These are phyloP conservation scores for Halisarca cf. caerulea DNA, from an alignment of 37 sponge, comb jelly and placozoan genomes.

Conservation along the genomic window DNA sequence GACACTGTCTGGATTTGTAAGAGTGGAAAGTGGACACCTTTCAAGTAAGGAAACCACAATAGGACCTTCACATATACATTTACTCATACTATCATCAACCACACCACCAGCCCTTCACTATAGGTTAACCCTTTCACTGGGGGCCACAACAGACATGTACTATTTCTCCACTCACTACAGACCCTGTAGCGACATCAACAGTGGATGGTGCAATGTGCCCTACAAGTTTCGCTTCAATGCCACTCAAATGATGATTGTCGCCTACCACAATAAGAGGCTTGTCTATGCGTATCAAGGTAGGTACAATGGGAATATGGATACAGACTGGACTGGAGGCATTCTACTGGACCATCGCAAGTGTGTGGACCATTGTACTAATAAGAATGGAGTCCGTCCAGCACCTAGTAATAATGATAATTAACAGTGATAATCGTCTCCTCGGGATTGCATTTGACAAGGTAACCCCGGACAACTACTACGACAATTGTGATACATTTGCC, in stretches of 20 bases:
- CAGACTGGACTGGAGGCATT: conserved; percentile 31
- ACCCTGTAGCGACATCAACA: not conserved
- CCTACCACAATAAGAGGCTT: conserved; percentile 20
- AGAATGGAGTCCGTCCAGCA: conserved; percentile 14
- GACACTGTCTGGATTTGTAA: conserved; percentile 30
- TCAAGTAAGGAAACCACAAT: conserved; percentile 5
- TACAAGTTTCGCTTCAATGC: conserved; percentile 28
- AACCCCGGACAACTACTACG: not conserved
- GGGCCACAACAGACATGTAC: conserved; percentile 23
- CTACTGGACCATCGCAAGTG: conserved; percentile 12
- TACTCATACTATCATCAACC: not conserved
- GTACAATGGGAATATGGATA: conserved; percentile 29
- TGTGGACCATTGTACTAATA: conserved; percentile 16
- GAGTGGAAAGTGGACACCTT: conserved; percentile 21
- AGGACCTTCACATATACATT: not conserved
- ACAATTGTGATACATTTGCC: conserved; percentile 24
- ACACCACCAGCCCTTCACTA: not conserved
- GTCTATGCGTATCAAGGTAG: conserved; percentile 19
- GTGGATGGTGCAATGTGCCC: conserved; percentile 40
- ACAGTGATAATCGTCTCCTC: not conserved
- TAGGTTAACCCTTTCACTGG: not conserved
- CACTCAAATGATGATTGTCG: conserved; percentile 31
- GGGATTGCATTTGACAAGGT: conserved; percentile 31
- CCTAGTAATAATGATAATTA: not conserved
- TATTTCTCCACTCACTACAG: conserved; percentile 15